Base-by-base conservation (phyloP, 35 echinoderm and acorn worm species). In the Apostichopus parvimensis region DNA sequence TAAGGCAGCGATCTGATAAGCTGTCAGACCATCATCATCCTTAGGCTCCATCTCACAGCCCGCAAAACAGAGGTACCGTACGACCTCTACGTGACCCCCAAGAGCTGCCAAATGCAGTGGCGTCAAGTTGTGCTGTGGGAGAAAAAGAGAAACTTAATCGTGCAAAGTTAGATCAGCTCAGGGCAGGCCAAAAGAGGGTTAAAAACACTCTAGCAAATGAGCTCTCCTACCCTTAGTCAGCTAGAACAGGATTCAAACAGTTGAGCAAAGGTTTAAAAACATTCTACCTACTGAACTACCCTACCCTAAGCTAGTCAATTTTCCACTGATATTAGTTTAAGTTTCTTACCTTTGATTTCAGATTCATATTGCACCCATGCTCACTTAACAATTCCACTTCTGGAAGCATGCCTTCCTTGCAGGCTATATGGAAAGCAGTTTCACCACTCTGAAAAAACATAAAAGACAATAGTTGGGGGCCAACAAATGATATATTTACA, bases 1-100 rank as follows among this genome's bases (percentile, higher is more conserved):
- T 23, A 99, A 70, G 17, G 66, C 78, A 54, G 97, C 97, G 8
- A 99, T 89, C 78, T 99, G 97, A 73, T 86, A 89, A 2, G 97
- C 94, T 18, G 97, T 99, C 77, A 99, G 83, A 4, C 95, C 97
- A 96, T 99, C 97, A 28, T 95, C 18, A 82, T 99, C 94, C 53
- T 92, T 94, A 57, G 83, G 93, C 54, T 95, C 95, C 56, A 99
- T 91, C 24, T 94, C 83, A 52, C 91, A 90, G 5, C 97, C 93
- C 60, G 93, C 91, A 28, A 95, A 90, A 89, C 97, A 99, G 24
- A 99, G 97, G 60, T 96, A 99, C 77, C 97, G 77, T 11, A 99
- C 97, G 26, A 96, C 92, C 73, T 99, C 97, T 82, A 99, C 90
- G 77, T 99, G 95, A 66, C 97, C 97, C 34, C 93, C 78, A 77